Evolutionary conservation across 2,113 vertebrate species (phyloP), one percentile per base, ranked within the genome.

Genomic region (Benitochromis conjunctus): DNA sequence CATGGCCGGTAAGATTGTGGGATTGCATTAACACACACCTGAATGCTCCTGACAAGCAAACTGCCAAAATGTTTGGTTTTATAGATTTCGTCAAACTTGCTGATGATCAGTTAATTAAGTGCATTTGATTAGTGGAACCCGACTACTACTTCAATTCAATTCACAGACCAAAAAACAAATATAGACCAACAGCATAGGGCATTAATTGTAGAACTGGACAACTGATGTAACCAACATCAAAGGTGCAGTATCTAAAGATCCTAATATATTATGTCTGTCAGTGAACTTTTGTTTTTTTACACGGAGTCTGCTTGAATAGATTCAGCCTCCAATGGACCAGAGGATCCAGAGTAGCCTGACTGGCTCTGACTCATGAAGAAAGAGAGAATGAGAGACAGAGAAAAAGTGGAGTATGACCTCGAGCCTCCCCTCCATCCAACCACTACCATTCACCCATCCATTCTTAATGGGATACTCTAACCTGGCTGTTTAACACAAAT

Each of bases 401-500:
- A 54, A 80, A 43, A 41, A 81, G 54, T 14, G 24, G 51, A 82
- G 53, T 57, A 87, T 86, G 88, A 93, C 91, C 92, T 87, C 53
- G 34, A 90, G 92, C 89, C 71, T 85, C 58, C 92, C 88, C 83
- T 91, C 83, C 57, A 81, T 86, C 89, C 86, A 90, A 55, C 80
- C 26, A 64, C 88, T 56, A 85, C 83, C 86, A 86, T 86, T 83
- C 90, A 89, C 89, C 80, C 92, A 94, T 90, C 88, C 88, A 89
- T 91, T 86, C 89, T 79, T 92, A 94, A 94, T 90, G 9, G 80
- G 71, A 85, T 85, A 88, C 79, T 91, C 86, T 92, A 94, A 95
- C 94, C 92, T 93, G 92, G 79, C 84, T 94, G 91, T 93, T 94
- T 94, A 94, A 91, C 86, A 88, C 88, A 91, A 74, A 93, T 94